Evolutionary conservation across 1,140 invertebrate genomes (phyloP).

Genomic region (Brachionus paranguensis): DNA sequence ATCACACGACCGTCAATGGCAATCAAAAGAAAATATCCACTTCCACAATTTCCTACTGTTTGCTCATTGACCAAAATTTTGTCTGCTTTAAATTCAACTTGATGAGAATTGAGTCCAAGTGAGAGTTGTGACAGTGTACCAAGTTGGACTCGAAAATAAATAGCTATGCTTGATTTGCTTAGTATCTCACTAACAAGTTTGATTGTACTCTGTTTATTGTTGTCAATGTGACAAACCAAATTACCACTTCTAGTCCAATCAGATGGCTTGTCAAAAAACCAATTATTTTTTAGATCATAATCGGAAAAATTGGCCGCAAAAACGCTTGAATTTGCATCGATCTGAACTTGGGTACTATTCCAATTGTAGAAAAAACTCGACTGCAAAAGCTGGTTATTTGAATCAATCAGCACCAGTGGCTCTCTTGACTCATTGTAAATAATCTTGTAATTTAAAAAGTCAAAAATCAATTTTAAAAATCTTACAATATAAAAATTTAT

Average conservation of each 20-base stretch:
- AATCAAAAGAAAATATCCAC: neutral
- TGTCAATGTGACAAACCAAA: neutral
- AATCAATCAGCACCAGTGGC: neutral
- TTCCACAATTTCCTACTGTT: neutral
- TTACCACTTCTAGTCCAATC: neutral
- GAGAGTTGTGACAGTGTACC: neutral
- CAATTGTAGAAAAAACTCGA: neutral
- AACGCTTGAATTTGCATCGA: neutral
- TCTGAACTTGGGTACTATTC: neutral
- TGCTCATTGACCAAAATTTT: neutral
- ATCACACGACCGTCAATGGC: neutral
- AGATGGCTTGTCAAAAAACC: neutral
- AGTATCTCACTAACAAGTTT: neutral
- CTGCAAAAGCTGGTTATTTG: neutral
- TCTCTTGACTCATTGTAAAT: constrained; percentile 17
- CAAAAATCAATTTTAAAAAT: too few relatives aligned
- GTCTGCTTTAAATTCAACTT: neutral
- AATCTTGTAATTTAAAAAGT: too few relatives aligned
- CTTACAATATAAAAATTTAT: too few relatives aligned
- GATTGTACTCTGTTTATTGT: neutral
- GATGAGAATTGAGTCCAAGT: neutral
- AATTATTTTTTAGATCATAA: neutral
- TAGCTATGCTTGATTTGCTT: neutral
- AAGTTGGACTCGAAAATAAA: neutral
- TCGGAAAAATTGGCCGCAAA: neutral